A percentile compares a stretch with the other conserved stretches of the same genome.
phyloP scores from a whole-genome alignment of 2,797 vertebrate species.

The Nasua narica region DNA sequence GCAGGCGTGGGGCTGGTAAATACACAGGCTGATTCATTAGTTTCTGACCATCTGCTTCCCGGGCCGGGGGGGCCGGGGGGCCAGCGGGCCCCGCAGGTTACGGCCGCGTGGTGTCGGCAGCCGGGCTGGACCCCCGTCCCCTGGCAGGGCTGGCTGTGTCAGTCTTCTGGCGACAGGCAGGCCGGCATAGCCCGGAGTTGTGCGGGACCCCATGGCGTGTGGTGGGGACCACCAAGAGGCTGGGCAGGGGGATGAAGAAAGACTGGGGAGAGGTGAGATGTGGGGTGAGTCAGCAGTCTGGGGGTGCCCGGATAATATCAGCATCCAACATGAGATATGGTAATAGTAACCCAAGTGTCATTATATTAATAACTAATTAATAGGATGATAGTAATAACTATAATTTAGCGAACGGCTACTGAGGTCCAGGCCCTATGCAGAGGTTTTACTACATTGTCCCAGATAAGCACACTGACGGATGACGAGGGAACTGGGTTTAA shows the following conservation, averaged over 20 bases:
- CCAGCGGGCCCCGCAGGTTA: neutral
- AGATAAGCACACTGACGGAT: neutral
- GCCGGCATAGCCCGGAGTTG: neutral
- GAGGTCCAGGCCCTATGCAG: neutral
- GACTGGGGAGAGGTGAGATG: neutral
- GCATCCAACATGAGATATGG: too few species aligned
- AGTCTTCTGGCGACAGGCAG: accelerated
- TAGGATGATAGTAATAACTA: neutral
- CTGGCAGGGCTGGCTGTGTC: neutral
- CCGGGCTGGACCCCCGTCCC: accelerated
- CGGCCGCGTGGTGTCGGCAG: neutral
- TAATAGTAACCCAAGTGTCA: neutral
- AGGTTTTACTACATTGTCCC: neutral
- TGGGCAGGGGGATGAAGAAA: neutral
- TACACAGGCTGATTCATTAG: slow-evolving; percentile 68
- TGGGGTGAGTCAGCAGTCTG: neutral
- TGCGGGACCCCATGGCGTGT: neutral
- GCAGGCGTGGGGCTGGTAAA: slow-evolving; percentile 32
- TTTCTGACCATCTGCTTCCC: slow-evolving; percentile 70
- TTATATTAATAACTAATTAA: neutral
- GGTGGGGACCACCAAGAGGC: neutral
- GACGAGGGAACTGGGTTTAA: neutral
- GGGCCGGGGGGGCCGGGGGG: neutral
- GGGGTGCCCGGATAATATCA: neutral
- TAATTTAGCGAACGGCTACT: too few species aligned